Conservation (phyloP, 1,140 invertebrate species). For the Caerostris darwini region DNA sequence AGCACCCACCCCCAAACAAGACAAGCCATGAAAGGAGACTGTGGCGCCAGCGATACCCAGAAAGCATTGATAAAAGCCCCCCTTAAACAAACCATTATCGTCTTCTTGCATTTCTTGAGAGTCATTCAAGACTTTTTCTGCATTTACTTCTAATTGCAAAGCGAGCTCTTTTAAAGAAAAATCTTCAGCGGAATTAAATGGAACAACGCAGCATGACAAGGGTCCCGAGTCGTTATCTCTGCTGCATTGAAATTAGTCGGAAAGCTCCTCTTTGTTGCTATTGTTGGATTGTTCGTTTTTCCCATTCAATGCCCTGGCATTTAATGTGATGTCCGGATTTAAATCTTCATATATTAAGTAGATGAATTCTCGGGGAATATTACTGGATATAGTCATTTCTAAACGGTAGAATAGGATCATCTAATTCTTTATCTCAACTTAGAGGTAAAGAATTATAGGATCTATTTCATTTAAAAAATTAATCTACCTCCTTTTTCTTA, state of each 20-base stretch:
- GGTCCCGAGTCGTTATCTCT: background rate
- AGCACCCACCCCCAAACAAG: background rate
- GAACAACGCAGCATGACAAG: slow-evolving; percentile 10
- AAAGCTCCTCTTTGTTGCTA: background rate
- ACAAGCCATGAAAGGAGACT: background rate
- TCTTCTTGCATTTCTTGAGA: too few species aligned
- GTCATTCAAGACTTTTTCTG: too few species aligned
- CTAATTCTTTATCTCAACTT: too few species aligned
- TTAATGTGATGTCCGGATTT: background rate
- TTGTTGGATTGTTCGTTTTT: background rate
- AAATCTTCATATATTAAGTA: background rate
- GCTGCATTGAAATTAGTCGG: slow-evolving; percentile 7
- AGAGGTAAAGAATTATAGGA: too few species aligned
- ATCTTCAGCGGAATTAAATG: background rate
- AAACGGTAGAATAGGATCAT: background rate
- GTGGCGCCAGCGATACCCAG: slow-evolving; percentile 16
- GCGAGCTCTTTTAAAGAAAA: background rate
- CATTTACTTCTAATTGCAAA: slow-evolving; percentile 16
- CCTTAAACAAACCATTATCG: too few species aligned
- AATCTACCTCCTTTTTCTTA: too few species aligned
- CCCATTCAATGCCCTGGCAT: too few species aligned
- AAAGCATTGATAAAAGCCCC: too few species aligned
- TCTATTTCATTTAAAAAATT: too few species aligned
- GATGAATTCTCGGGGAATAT: background rate
- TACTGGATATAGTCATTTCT: background rate